Evolutionary conservation across 1,140 invertebrate species (phyloP), one percentile per base, ranked within the genome.

Genomic region (Polypedilum vanderplanki): DNA sequence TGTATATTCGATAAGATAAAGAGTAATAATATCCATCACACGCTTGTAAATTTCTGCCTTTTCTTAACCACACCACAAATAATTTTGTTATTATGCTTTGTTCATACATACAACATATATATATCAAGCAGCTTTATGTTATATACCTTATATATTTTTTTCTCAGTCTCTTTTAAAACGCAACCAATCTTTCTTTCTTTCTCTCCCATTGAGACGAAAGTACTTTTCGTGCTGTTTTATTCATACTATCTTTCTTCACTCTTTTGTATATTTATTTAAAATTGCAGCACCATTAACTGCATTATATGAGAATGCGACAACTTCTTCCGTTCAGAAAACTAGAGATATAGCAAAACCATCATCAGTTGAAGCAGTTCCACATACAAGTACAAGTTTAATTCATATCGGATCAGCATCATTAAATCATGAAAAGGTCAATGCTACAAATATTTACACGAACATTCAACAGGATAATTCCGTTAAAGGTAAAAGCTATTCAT

Each of bases 401-500:
- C 3, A 70, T 18, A 70, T 70, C 20, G 65, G 65, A 70, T 70
- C 65, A 33, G 5, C 24, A 33, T 33, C 24, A n/a, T n/a, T n/a
- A 18, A 22, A 18, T 10, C 17, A 22, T 10, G 65, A 70, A 20
- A 70, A 70, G 65, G 46, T 57, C 46, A 57, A 57, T 57, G 7
- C 65, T 18, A 20, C 17, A 22, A 70, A 70, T 18, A 70, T 70
- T 70, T 70, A 70, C 18, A 18, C 18, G 3, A 18, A 18, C 9
- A 22, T 70, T 22, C 65, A 70, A 18, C 65, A 70, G 17, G 65
- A 70, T 18, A 70, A 70, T 70, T 70, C 65, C 20, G 65, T 70
- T 70, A 70, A 70, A 70, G 65, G 65, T 70, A 57, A 57, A 57
- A 57, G 12, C 4, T n/a, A 57, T 57, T 57, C 46, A 57, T 57